Conservation (phyloP, 2,888 invertebrate genomes). For the Andrena praecox region DNA sequence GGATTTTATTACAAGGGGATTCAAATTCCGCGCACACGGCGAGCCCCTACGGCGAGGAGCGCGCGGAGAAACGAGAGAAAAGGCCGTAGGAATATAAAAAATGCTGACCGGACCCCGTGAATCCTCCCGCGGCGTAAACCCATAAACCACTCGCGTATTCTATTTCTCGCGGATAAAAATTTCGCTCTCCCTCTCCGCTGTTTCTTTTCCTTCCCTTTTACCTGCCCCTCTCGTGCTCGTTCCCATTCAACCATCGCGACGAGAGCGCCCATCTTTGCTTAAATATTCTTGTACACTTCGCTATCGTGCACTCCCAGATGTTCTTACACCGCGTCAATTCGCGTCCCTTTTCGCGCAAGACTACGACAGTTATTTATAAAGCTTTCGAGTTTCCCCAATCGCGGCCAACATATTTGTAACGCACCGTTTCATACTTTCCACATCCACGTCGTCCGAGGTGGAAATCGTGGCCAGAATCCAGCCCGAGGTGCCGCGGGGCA, state of each 20-base stretch:
- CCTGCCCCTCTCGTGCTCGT: background rate
- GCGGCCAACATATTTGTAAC: background rate
- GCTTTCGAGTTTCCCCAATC: no score
- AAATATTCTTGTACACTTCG: background rate
- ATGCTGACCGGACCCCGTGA: conserved; percentile 66
- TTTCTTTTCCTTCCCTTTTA: background rate
- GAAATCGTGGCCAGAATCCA: conserved; percentile 28
- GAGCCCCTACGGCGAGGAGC: conserved; percentile 71
- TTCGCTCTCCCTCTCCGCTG: conserved; percentile 57
- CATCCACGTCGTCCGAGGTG: conserved; percentile 35
- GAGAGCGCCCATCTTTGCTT: background rate
- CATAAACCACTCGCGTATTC: conserved; percentile 82
- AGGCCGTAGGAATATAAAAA: conserved; percentile 74
- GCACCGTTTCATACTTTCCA: background rate
- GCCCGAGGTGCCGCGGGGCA: conserved; percentile 17
- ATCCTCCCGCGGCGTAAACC: conserved; percentile 73
- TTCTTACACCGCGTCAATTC: no score
- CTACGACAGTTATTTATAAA: no score
- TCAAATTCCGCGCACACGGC: conserved; percentile 83
- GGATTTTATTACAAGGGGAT: conserved; percentile 84
- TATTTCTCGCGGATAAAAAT: conserved; percentile 82
- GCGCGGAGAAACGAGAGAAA: conserved; percentile 66
- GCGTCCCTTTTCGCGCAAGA: no score
- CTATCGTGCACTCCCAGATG: no score
- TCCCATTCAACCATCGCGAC: background rate